Conservation (phyloP, 2,113 vertebrate species). For the Pedetes capensis region DNA sequence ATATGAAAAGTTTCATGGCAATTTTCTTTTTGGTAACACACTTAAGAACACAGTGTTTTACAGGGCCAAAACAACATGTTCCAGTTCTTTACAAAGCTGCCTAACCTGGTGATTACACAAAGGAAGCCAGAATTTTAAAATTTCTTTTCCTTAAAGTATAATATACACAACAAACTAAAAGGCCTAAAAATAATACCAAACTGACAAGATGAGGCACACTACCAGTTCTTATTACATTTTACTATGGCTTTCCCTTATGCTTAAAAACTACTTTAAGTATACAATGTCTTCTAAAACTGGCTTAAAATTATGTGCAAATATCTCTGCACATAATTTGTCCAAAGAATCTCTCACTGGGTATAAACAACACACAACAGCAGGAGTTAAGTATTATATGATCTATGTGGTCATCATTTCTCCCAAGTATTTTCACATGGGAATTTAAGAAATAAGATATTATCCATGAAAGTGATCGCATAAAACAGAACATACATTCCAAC, state of each 20-base stretch:
- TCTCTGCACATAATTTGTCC: slow-evolving; percentile 15
- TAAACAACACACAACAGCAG: not conserved
- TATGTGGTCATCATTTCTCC: not conserved
- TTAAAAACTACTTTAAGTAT: slow-evolving; percentile 25
- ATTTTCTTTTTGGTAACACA: slow-evolving; percentile 16
- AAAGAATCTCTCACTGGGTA: slow-evolving; percentile 15
- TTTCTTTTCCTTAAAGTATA: not conserved
- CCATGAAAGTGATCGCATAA: not conserved
- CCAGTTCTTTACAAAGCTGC: not conserved
- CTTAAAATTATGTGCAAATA: not conserved
- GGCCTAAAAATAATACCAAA: slow-evolving; percentile 9
- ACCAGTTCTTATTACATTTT: not conserved
- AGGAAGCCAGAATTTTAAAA: not conserved
- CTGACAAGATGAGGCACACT: not conserved
- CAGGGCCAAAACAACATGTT: not conserved
- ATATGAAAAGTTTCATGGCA: not conserved
- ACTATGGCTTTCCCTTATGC: not conserved
- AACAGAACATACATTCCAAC: not conserved
- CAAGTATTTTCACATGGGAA: not conserved
- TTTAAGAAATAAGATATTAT: not conserved
- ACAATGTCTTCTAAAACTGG: not conserved
- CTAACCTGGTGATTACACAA: slow-evolving; percentile 5
- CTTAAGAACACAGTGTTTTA: not conserved
- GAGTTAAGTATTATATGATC: slow-evolving; percentile 1
- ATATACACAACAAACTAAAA: slow-evolving; percentile 27